These are phyloP conservation scores for Acridotheres tristis DNA, from an alignment of 2,797 vertebrate genomes.

Conservation along the genomic window DNA sequence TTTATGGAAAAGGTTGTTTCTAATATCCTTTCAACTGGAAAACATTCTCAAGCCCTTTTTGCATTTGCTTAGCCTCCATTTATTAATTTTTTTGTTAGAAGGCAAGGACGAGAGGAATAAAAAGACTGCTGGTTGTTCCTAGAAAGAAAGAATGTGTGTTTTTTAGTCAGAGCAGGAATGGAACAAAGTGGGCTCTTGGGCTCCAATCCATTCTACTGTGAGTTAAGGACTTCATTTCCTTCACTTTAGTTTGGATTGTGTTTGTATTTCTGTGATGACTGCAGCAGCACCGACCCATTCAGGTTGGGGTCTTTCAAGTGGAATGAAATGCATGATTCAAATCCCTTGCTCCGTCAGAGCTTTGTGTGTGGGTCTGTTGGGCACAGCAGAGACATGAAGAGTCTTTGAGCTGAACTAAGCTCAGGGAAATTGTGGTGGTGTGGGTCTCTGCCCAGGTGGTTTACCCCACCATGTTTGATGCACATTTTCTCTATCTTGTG, in stretches of 20 bases:
- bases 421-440: not conserved
- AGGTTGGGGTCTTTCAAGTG: conserved; percentile 3
- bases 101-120: not conserved
- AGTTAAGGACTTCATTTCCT: not conserved
- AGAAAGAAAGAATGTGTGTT: conserved; percentile 24
- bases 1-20: conserved; percentile 7
- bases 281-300: not conserved
- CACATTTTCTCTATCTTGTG: not conserved
- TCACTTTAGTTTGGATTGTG: not conserved
- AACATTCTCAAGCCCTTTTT: conserved; percentile 22
- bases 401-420: not conserved
- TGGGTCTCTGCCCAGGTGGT: not conserved
- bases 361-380: not conserved
- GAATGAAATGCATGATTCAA: not conserved
- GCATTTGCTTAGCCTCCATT: conserved; percentile 39
- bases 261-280: conserved; percentile 22
- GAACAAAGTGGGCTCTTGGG: conserved; percentile 30
- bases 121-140: not conserved
- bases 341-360: not conserved
- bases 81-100: conserved; percentile 32
- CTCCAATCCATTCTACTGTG: not conserved
- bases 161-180: not conserved
- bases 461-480: not conserved
- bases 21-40: conserved; percentile 27
- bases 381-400: fast-evolving